Base-by-base conservation (phyloP, 2,113 vertebrate species). In the Ptyas mucosa region DNA sequence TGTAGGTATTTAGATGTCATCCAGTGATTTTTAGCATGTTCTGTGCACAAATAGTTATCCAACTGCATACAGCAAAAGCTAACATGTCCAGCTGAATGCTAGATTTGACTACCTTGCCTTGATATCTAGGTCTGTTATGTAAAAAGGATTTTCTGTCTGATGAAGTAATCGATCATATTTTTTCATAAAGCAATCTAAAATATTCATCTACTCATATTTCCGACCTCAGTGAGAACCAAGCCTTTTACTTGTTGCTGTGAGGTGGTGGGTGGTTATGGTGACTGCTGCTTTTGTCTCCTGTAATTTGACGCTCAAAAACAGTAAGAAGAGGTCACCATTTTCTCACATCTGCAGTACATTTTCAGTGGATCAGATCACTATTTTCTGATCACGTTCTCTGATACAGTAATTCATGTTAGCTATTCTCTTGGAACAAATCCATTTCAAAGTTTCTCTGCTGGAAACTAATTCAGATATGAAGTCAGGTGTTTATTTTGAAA, bases 401-500 rank as follows among this genome's bases (percentile, higher is more conserved):
- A 81, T 81, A 3, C 4, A 49, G 91, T 93, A 93, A 93, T 43
- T 87, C 85, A 91, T 8, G 1, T 23, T 54, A 54, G 11, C 14
- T 43, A 89, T 52, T 91, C 89, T 86, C 6, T 14, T 49, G 14
- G 87, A 57, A 91, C 54, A 91, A 95, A 91, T 14, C 52, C 23
- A 23, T 91, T 85, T 86, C 51, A 49, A 94, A 61, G 69, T 90
- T 52, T 49, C 26, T 89, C 21, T 86, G 43, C 58, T 91, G 54
- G 75, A 89, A 43, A 90, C 12, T 51, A 11, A 11, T n/a, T 18
- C 57, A 61, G n/a, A 29, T n/a, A n/a, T 86, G 61, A 90, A 90
- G 87, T 69, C 34, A 91, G 86, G 15, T 61, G 51, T 58, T 93
- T 91, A 61, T 23, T 93, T 90, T 89, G 93, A 95, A 94, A 89